These are phyloP conservation scores for Latrodectus elegans DNA, from an alignment of 2,888 invertebrate genomes.

Conservation along the genomic window DNA sequence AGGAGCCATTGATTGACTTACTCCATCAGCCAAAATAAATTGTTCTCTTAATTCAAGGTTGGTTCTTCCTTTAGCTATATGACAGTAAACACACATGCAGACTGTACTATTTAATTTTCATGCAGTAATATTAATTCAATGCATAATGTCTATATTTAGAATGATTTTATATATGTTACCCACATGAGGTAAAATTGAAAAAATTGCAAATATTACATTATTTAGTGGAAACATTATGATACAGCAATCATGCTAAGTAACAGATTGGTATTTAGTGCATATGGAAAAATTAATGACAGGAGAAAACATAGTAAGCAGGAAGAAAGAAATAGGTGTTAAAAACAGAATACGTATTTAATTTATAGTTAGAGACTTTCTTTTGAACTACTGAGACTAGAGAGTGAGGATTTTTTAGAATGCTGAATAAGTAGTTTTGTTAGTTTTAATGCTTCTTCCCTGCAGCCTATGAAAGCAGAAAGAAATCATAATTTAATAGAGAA, in stretches of 20 bases:
- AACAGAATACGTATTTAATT: conserved; percentile 9
- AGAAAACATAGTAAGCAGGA: background rate
- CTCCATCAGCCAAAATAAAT: conserved; percentile 98
- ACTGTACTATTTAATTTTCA: conserved; percentile 39
- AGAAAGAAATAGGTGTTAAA: conserved; percentile 10
- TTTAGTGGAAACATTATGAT: background rate
- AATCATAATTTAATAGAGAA: conserved; percentile 40
- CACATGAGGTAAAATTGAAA: background rate
- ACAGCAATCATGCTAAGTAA: background rate
- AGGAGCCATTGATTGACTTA: conserved; percentile 98
- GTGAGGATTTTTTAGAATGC: conserved; percentile 52
- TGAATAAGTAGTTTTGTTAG: conserved; percentile 71
- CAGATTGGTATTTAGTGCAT: background rate
- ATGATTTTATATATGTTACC: background rate
- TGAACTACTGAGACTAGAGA: conserved; percentile 32
- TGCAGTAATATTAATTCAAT: conserved; percentile 24
- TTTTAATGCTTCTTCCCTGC: conserved; percentile 71
- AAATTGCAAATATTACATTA: too few relatives aligned
- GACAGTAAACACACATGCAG: conserved; percentile 66
- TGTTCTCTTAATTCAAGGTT: conserved; percentile 99
- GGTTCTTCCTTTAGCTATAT: conserved; percentile 97
- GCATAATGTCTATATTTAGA: background rate
- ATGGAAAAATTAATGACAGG: background rate
- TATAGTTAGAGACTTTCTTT: conserved; percentile 29
- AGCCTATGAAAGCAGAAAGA: conserved; percentile 70